Conservation (phyloP, 2,888 invertebrate genomes). For the Tipula lateralis region DNA sequence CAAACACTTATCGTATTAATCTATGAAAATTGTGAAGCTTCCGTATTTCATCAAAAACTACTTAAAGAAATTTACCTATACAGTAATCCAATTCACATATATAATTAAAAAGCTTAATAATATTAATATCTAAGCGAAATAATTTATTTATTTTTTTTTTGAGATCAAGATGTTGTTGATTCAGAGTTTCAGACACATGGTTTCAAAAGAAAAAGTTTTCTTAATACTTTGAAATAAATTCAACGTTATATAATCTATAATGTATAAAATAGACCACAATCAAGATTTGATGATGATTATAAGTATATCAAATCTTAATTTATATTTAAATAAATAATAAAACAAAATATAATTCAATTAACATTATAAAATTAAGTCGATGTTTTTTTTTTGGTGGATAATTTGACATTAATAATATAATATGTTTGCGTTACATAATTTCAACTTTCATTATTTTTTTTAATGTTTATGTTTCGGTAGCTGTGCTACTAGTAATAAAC, state of each 20-base stretch:
- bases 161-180: not conserved
- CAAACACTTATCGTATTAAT: not conserved
- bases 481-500: not conserved
- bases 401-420: slow-evolving; percentile 6
- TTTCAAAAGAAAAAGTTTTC: not conserved
- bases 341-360: not conserved
- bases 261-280: not conserved
- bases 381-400: not conserved
- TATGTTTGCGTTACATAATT: slow-evolving; percentile 1
- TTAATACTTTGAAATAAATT: not conserved
- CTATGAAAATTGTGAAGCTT: not conserved
- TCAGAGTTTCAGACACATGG: not conserved
- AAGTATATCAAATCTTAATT: not conserved
- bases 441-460: not conserved
- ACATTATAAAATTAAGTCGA: not conserved
- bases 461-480: not conserved
- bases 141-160: not conserved
- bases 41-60: slow-evolving; percentile 4
- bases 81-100: not conserved
- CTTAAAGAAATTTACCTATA: not conserved
- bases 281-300: not conserved
- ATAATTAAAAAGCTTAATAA: not conserved
- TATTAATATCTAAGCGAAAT: not conserved
- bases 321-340: not conserved
- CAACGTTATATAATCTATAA: not conserved